Conservation (phyloP, 1,140 invertebrate genomes). For the Drosophila fuyamai region DNA sequence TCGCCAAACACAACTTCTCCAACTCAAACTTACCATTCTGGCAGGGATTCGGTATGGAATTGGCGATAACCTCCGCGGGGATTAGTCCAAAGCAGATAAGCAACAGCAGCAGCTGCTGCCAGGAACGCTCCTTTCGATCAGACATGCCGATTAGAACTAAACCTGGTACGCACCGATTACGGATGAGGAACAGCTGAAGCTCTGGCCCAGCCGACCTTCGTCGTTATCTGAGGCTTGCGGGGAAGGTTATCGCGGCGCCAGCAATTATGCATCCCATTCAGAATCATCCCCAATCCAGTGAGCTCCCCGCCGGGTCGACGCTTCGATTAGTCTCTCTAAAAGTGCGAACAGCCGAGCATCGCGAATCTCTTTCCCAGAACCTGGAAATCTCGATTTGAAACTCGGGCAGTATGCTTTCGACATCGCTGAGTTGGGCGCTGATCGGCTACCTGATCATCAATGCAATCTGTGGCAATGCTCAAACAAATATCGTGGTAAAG, state of each 20-base stretch:
- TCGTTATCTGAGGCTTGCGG: conserved; percentile 6
- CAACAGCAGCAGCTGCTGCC: conserved; percentile 26
- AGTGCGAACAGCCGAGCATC: conserved; percentile 6
- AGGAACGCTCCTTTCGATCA: conserved; percentile 43
- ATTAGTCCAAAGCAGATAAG: conserved; percentile 8
- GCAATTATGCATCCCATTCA: conserved; percentile 42
- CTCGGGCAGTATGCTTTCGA: conserved; percentile 7
- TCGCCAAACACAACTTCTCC: not conserved
- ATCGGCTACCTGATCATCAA: conserved; percentile 13
- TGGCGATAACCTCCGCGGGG: conserved; percentile 16
- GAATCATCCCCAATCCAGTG: not conserved
- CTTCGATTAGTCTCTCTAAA: conserved; percentile 21
- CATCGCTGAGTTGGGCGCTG: not conserved
- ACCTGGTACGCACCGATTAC: not conserved
- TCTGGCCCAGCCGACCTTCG: conserved; percentile 11
- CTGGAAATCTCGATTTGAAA: conserved; percentile 9
- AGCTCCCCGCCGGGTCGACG: conserved; percentile 5
- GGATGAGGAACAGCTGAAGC: conserved; percentile 1
- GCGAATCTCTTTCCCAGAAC: conserved; percentile 1
- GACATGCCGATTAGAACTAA: conserved; percentile 64
- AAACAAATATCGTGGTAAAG: conserved; percentile 29
- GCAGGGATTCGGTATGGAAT: conserved; percentile 20
- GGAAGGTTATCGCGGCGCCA: conserved; percentile 30
- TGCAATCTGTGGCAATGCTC: conserved; percentile 7
- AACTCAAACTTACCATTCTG: conserved; percentile 32